phyloP scores from a whole-genome alignment of 2,888 invertebrate species.

The Caenorhabditis wallacei region DNA sequence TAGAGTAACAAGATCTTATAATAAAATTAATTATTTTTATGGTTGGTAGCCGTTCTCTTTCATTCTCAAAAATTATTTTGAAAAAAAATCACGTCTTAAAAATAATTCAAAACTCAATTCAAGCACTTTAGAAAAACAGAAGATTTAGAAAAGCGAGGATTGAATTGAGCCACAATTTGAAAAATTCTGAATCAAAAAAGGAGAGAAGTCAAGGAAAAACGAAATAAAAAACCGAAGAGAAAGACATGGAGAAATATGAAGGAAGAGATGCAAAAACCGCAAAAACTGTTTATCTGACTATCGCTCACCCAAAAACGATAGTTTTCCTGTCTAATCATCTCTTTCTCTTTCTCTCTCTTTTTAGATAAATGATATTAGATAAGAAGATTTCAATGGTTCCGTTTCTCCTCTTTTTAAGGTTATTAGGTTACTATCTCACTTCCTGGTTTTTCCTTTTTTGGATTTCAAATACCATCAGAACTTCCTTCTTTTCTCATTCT shows the following conservation, averaged over 20 bases:
- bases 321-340: conserved; percentile 16
- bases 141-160: too few relatives aligned
- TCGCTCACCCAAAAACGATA: conserved; percentile 30
- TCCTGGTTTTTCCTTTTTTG: conserved; percentile 12
- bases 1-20: too few relatives aligned
- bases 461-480: not conserved
- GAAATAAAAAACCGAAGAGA: not conserved
- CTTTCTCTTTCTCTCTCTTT: conserved; percentile 34
- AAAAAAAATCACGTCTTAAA: too few relatives aligned
- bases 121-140: too few relatives aligned
- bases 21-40: too few relatives aligned
- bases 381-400: conserved; percentile 5
- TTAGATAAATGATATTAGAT: conserved; percentile 13
- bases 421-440: conserved; percentile 24
- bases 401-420: not conserved
- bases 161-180: not conserved
- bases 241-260: not conserved
- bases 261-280: conserved; percentile 24
- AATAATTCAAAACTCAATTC: too few relatives aligned
- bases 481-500: not conserved
- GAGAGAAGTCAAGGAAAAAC: not conserved
- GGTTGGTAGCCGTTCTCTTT: too few relatives aligned
- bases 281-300: conserved; percentile 45
- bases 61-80: too few relatives aligned
- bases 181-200: not conserved